Base-by-base conservation (phyloP, 1,140 invertebrate species). In the Wiebesia pumilae region DNA sequence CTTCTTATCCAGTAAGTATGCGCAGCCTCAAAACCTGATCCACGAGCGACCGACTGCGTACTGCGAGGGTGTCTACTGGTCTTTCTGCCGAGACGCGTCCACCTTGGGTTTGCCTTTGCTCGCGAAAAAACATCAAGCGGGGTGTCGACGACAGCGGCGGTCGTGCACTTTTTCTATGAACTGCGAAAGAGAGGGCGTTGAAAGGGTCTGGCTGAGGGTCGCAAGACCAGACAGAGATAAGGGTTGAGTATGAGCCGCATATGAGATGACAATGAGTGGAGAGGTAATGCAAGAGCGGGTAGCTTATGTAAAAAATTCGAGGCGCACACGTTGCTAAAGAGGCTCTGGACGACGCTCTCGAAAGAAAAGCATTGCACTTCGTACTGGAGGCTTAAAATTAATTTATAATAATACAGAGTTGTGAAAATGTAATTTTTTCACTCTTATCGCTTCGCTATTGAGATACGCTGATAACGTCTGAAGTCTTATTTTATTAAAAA, bases 121-220 rank as follows among this genome's bases (percentile, higher is more conserved):
- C 6, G 27, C 40, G 67, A 43, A 67, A 83, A 83, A 71, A 71
- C 21, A 54, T n/a, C 47, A 67, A 75, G 81, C 62, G 81, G 69
- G 47, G 67, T 58, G 51, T n/a, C n/a, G n/a, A n/a, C n/a, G n/a
- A n/a, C n/a, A n/a, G n/a, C 1, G 51, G 16, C 27, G 54, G 0
- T 4, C 30, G 35, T 43, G 80, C 51, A 82, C 33, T 83, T 83
- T 83, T 58, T 78, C 12, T 30, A 35, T 27, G 16, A 9, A 3
- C 0, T 16, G 21, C 33, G 58, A 65, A 51, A 27, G 54, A 33
- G 47, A 51, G 47, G 67, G 67, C 40, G 38, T 24, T 81, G 80
- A 30, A 69, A 19, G 62, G 30, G 80, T 81, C 62, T 81, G 30
- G 65, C 24, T 35, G 67, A 51, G 65, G 4, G 67, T 24, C 3